These are phyloP conservation scores for Dioctria linearis DNA, from an alignment of 2,888 invertebrate genomes.

Conservation along the genomic window DNA sequence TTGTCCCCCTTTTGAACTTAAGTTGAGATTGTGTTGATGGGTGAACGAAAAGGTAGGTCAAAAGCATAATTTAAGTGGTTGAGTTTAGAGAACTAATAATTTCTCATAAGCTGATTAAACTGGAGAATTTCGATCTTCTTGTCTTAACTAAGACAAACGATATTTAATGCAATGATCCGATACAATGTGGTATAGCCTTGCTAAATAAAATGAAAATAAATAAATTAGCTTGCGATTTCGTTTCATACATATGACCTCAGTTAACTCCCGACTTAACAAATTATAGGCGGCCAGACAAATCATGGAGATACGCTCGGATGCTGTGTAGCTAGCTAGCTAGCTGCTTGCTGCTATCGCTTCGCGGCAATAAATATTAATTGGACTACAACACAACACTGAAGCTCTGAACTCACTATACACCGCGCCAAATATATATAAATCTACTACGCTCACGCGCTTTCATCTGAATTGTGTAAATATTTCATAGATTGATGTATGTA, in stretches of 20 bases:
- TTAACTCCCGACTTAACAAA: conserved; percentile 1
- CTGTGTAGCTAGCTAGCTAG: not conserved
- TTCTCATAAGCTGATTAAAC: no score
- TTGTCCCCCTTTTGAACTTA: no score
- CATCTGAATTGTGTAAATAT: conserved; percentile 38
- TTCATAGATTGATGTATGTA: not conserved
- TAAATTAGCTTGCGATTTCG: conserved; percentile 7
- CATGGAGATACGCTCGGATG: conserved; percentile 14
- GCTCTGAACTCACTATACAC: no score
- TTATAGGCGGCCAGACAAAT: conserved; percentile 19
- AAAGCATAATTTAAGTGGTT: no score
- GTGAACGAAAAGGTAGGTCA: no score
- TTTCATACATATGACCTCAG: conserved; percentile 12
- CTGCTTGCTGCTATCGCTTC: not conserved
- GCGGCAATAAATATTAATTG: conserved; percentile 49
- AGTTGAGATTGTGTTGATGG: no score
- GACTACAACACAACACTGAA: conserved; percentile 1
- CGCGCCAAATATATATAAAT: not conserved
- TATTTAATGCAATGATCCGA: not conserved
- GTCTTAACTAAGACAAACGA: not conserved
- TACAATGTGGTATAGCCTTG: not conserved
- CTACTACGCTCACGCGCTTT: conserved; percentile 20
- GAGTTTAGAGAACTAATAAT: no score
- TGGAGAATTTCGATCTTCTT: no score
- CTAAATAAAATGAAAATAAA: not conserved